A percentile compares a stretch with the other conserved stretches of the same genome.
Conservation (phyloP, 2,797 vertebrate species). For the Callimico goeldii region DNA sequence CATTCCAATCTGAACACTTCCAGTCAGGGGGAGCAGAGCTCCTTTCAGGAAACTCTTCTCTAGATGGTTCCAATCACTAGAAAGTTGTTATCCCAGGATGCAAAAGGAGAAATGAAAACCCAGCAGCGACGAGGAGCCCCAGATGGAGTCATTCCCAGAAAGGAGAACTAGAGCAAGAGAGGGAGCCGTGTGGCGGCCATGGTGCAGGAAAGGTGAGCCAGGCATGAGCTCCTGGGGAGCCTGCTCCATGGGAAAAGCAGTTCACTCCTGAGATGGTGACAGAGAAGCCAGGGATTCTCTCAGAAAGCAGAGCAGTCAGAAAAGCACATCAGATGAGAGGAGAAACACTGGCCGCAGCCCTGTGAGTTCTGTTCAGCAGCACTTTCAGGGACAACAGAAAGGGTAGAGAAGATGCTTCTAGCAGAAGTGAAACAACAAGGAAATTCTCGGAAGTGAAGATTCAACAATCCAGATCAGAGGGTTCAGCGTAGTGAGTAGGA, state of each 20-base stretch:
- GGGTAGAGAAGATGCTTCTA: neutral
- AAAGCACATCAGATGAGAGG: neutral
- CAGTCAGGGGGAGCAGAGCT: neutral
- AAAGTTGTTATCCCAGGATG: no score
- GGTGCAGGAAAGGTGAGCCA: neutral
- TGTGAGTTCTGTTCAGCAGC: neutral
- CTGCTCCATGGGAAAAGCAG: neutral
- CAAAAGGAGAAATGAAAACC: neutral
- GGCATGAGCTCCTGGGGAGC: neutral
- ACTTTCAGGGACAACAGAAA: neutral
- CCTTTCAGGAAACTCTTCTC: neutral
- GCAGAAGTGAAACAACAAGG: neutral
- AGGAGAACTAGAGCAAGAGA: accelerated
- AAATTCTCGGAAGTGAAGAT: neutral
- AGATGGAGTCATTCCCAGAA: neutral
- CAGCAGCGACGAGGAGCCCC: neutral
- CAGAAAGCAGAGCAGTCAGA: neutral
- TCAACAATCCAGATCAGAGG: neutral
- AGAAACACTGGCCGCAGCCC: neutral
- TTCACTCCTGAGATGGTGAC: neutral
- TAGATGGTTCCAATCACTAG: neutral
- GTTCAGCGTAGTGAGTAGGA: neutral
- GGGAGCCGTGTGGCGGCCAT: accelerated
- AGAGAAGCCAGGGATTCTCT: neutral
- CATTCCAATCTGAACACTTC: accelerated